These are phyloP conservation scores for Lepidochrysops patricia DNA, from an alignment of 2,888 invertebrate species.

Conservation along the genomic window DNA sequence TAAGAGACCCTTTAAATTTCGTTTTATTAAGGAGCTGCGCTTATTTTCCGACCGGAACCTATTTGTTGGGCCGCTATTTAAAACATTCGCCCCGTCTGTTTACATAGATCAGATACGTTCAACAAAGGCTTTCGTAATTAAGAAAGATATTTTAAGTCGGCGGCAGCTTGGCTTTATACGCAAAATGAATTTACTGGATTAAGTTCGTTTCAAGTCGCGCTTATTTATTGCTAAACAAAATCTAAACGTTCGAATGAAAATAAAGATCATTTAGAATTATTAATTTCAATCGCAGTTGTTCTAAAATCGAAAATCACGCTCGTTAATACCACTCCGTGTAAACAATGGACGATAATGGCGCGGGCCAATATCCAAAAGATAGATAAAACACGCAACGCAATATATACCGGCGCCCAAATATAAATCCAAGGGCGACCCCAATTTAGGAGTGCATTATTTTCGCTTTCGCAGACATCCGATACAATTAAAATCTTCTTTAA, in stretches of 20 bases:
- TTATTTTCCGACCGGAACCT: constrained; percentile 66
- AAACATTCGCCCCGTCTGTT: constrained; percentile 70
- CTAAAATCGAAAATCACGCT: constrained; percentile 22
- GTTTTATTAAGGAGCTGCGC: constrained; percentile 64
- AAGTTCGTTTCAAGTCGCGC: constrained; percentile 60
- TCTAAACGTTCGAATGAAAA: constrained; percentile 23
- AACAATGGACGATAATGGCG: constrained; percentile 27
- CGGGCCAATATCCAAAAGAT: constrained; percentile 36
- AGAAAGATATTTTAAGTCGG: constrained; percentile 73
- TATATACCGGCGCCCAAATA: constrained; percentile 57
- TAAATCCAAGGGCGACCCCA: constrained; percentile 67
- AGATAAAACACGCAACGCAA: constrained; percentile 56
- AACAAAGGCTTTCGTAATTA: constrained; percentile 75
- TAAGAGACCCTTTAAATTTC: constrained; percentile 46
- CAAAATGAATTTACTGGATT: constrained; percentile 69
- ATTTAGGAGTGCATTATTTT: constrained; percentile 75
- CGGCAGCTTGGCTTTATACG: constrained; percentile 71
- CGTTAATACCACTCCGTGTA: constrained; percentile 25
- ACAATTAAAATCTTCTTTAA: constrained; percentile 77
- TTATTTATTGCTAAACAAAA: constrained; percentile 29
- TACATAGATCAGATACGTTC: constrained; percentile 74
- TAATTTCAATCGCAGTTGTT: constrained; percentile 16
- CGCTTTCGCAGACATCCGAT: constrained; percentile 74
- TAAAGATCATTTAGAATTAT: constrained; percentile 20
- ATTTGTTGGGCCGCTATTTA: constrained; percentile 71